Evolutionary conservation across 2,113 vertebrate genomes (phyloP), one percentile per base, ranked within the genome.

Genomic region (Oriolus oriolus): DNA sequence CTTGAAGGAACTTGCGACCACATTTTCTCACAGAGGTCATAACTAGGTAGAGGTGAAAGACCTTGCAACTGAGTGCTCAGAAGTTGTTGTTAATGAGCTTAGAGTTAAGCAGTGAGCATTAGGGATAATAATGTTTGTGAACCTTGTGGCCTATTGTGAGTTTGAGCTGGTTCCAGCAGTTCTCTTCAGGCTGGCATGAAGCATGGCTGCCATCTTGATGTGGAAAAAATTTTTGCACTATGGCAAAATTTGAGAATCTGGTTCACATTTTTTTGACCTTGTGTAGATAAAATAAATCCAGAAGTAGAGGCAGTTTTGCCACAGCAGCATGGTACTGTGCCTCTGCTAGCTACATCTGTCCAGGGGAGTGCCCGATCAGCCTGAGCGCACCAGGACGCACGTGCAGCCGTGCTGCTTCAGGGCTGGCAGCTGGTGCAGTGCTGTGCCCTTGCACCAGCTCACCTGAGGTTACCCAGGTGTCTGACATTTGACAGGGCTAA

Each of bases 81-180:
- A 92, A 95, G 74, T 70, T 92, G 95, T 30, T 1, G 10, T 88
- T 97, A 97, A 96, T 97, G 77, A 93, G 96, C 96, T 97, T 97
- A 95, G 71, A 39, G n/a, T 66, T 95, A 96, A 95, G 94, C 80
- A 0, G 73, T 31, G 83, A 74, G 89, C 73, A 87, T 92, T 93
- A 93, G 83, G 39, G 71, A 80, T 96, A 85, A 95, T 95, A 56
- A 65, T 57, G 59, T 77, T 92, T 95, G 88, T 82, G 78, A 92
- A 87, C 77, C 76, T 44, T 2, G 13, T 30, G 19, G 69, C 33
- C 64, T 1, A 1, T 27, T 50, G 50, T 35, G 83, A 63, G 47
- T 45, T 80, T 77, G 90, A 90, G 71, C 54, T 0, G 0, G 10
- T 83, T 92, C 85, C 85, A 83, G 71, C 47, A 33, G 59, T 39